Conservation (phyloP, 2,797 vertebrate species). For the Gallinago solitaria region DNA sequence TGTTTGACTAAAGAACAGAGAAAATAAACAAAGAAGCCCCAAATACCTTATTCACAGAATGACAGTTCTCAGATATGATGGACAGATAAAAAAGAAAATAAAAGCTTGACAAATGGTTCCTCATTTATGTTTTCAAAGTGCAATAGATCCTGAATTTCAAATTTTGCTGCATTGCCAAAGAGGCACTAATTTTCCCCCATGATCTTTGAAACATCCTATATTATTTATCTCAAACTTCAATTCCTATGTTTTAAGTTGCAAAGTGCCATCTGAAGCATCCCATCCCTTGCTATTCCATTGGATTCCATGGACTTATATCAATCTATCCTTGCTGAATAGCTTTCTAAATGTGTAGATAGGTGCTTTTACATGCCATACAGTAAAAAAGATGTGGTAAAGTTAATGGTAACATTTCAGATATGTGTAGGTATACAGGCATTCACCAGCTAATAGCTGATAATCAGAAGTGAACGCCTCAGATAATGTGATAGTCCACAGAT, state of each 20-base stretch:
- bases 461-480: background rate
- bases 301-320: background rate
- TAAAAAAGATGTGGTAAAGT: background rate
- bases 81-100: background rate
- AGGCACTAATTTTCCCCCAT: background rate
- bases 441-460: background rate
- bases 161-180: background rate
- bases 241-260: background rate
- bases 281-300: background rate
- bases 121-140: background rate
- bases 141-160: background rate
- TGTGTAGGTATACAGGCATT: background rate
- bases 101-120: background rate
- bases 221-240: background rate
- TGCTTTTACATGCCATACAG: background rate
- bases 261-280: background rate
- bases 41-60: background rate
- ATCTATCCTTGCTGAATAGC: background rate
- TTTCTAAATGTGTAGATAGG: background rate
- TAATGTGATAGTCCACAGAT: background rate
- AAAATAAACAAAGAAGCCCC: background rate
- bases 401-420: background rate
- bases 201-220: background rate
- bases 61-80: background rate
- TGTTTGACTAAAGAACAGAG: background rate